Conservation (phyloP, 2,113 vertebrate genomes). For the Cathartes aura region DNA sequence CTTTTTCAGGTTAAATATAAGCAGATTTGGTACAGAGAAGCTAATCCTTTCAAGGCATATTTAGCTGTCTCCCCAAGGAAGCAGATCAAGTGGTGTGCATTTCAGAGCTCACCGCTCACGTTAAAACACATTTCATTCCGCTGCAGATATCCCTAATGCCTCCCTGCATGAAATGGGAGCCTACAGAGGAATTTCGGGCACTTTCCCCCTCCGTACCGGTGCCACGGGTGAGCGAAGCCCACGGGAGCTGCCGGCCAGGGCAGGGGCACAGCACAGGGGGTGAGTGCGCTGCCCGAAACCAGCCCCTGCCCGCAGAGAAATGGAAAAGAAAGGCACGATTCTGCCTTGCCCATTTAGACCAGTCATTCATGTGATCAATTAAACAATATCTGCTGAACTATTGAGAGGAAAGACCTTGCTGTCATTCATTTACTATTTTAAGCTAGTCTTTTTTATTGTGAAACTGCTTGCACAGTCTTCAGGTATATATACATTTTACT, state of each 20-base stretch:
- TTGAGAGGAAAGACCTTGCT: neutral
- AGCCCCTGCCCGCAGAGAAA: rapidly evolving
- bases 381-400: neutral
- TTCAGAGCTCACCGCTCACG: neutral
- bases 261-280: too few species aligned
- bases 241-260: rapidly evolving
- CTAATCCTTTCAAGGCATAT: neutral
- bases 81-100: neutral
- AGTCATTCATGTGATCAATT: rapidly evolving
- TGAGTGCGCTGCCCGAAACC: rapidly evolving
- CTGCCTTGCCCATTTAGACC: rapidly evolving
- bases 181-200: rapidly evolving
- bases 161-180: neutral
- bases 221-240: rapidly evolving
- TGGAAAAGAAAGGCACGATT: neutral
- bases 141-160: too few species aligned
- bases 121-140: neutral
- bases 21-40: neutral
- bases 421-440: too few species aligned
- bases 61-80: neutral
- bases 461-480: neutral
- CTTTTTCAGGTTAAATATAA: neutral
- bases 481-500: too few species aligned
- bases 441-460: neutral
- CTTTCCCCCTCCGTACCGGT: rapidly evolving